Conservation (phyloP, 2,888 invertebrate species). For the Eulithis testata region DNA sequence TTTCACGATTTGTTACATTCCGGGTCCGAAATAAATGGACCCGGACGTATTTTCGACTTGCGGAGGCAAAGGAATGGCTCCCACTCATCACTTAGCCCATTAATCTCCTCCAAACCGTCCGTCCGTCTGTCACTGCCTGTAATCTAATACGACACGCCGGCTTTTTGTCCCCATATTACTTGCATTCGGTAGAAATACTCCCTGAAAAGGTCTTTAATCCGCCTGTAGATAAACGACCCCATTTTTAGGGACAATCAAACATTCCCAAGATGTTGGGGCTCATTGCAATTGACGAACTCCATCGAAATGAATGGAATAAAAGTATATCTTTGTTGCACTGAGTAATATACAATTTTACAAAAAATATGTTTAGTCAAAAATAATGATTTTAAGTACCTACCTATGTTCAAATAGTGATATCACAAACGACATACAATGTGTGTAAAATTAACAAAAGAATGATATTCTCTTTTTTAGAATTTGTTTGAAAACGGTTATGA, state of each 20-base stretch:
- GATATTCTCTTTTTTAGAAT: slow-evolving; percentile 8
- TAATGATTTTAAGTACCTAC: background rate
- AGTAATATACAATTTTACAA: background rate
- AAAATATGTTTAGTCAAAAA: background rate
- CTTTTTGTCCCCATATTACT: slow-evolving; percentile 80
- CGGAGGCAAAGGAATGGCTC: slow-evolving; percentile 62
- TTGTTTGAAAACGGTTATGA: slow-evolving; percentile 47
- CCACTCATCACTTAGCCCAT: slow-evolving; percentile 82
- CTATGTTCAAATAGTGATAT: slow-evolving; percentile 24
- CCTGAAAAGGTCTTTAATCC: slow-evolving; percentile 73
- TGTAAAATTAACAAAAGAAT: slow-evolving; percentile 44
- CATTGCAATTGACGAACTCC: slow-evolving; percentile 44
- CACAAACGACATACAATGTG: slow-evolving; percentile 41
- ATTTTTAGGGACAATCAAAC: slow-evolving; percentile 67
- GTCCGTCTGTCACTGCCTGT: slow-evolving; percentile 80
- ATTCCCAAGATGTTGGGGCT: slow-evolving; percentile 56
- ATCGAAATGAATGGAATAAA: slow-evolving; percentile 38
- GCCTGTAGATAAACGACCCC: slow-evolving; percentile 64
- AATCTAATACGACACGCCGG: slow-evolving; percentile 83
- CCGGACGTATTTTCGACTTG: slow-evolving; percentile 60
- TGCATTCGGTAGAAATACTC: slow-evolving; percentile 72
- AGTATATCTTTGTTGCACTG: slow-evolving; percentile 31
- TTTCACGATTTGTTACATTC: slow-evolving; percentile 68
- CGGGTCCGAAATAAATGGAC: slow-evolving; percentile 67
- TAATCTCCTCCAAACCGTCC: slow-evolving; percentile 78